phyloP scores from a whole-genome alignment of 2,797 vertebrate genomes.

The Cheirogaleus major region DNA sequence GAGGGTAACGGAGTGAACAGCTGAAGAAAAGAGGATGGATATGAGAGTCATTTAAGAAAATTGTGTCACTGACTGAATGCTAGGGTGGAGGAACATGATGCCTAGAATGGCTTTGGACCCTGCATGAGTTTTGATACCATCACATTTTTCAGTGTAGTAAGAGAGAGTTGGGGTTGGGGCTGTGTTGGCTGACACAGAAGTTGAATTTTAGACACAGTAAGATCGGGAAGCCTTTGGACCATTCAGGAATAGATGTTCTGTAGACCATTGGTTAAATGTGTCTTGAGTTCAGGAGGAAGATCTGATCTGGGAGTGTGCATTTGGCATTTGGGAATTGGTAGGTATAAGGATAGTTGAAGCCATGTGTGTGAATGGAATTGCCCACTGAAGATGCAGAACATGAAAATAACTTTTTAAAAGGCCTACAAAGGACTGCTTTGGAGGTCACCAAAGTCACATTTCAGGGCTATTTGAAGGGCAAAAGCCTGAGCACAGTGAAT shows the following conservation, averaged over 20 bases:
- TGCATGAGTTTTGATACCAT: no score
- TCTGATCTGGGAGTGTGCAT: accelerated
- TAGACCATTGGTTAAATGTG: not conserved
- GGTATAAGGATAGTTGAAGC: not conserved
- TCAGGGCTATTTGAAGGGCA: not conserved
- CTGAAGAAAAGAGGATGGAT: not conserved
- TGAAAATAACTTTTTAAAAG: not conserved
- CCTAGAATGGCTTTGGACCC: not conserved
- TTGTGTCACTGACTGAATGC: not conserved
- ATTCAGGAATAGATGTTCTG: not conserved
- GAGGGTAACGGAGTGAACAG: not conserved
- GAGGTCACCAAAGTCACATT: not conserved
- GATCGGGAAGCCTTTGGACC: not conserved
- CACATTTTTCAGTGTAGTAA: not conserved
- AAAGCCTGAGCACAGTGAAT: not conserved
- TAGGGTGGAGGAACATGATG: not conserved
- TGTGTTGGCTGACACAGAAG: not conserved
- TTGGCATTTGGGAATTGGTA: not conserved
- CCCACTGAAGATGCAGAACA: not conserved
- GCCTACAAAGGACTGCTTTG: not conserved
- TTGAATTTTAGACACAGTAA: not conserved
- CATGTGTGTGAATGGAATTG: not conserved
- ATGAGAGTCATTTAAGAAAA: not conserved
- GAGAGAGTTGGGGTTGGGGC: not conserved
- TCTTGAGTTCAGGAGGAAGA: not conserved